A percentile compares a stretch with the other conserved stretches of the same genome.
phyloP scores from a whole-genome alignment of 2,113 vertebrate species.

The Ophthalmolycus amberensis region DNA sequence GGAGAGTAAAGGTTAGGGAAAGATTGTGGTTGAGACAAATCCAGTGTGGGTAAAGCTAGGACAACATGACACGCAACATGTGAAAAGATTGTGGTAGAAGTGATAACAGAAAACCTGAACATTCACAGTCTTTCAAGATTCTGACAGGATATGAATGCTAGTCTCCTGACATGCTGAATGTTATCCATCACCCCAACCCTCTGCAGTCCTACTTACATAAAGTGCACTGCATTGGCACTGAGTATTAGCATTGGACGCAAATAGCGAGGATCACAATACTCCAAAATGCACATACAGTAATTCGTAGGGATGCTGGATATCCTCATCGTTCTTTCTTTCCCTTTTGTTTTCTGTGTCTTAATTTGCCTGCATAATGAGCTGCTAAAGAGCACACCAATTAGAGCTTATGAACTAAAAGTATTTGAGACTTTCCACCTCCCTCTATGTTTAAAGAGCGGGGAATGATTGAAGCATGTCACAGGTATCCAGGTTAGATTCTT shows the following conservation, averaged over 20 bases:
- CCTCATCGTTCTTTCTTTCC: neutral
- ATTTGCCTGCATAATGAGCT: neutral
- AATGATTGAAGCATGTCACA: conserved; percentile 37
- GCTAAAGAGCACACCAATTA: conserved; percentile 11
- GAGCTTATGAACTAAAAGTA: neutral
- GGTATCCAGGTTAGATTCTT: conserved; percentile 43
- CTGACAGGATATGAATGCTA: neutral
- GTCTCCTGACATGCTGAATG: neutral
- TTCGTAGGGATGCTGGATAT: neutral
- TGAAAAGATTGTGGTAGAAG: neutral
- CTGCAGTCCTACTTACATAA: neutral
- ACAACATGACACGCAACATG: neutral
- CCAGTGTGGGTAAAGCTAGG: neutral
- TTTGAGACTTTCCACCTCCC: neutral
- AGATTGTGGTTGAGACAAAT: too few relatives aligned
- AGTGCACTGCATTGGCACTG: neutral
- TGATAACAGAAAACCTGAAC: neutral
- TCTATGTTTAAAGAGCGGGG: conserved; percentile 1
- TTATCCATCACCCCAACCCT: neutral
- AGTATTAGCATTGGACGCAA: neutral
- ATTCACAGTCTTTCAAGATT: neutral
- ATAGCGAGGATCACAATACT: neutral
- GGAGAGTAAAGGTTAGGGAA: neutral
- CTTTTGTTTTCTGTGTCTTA: neutral
- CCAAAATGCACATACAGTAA: neutral